These are phyloP conservation scores for Stenopsyche tienmushanensis DNA, from an alignment of 1,140 invertebrate species.

Conservation along the genomic window DNA sequence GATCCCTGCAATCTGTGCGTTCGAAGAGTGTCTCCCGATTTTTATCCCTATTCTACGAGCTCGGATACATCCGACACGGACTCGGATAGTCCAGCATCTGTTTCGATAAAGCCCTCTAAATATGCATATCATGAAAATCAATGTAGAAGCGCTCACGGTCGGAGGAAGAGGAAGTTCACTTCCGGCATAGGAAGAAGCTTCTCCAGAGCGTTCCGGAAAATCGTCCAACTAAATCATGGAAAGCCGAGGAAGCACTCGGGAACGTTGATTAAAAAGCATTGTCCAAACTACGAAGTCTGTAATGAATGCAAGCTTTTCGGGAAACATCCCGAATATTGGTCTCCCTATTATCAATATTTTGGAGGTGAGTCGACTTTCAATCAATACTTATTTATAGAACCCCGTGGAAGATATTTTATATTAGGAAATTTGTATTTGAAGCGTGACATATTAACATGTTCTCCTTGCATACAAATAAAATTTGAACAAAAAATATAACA, in stretches of 20 bases:
- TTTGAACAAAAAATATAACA: no score
- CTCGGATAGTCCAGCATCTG: constrained; percentile 1
- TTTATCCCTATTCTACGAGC: constrained; percentile 50
- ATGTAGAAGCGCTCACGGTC: background rate
- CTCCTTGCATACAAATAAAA: no score
- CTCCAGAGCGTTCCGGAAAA: constrained; percentile 35
- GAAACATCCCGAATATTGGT: constrained; percentile 21
- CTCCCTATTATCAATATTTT: constrained; percentile 20
- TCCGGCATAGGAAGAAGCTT: no score
- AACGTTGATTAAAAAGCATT: constrained; percentile 5
- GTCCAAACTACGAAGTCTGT: constrained; percentile 28
- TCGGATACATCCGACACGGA: constrained; percentile 52
- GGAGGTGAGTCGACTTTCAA: constrained; percentile 21
- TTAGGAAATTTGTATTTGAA: no score
- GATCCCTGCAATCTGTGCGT: constrained; percentile 35
- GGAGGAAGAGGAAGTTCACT: constrained; percentile 1
- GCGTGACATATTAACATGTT: no score
- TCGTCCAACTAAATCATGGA: constrained; percentile 18
- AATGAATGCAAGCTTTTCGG: constrained; percentile 29
- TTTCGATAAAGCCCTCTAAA: background rate
- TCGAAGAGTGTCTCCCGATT: constrained; percentile 45
- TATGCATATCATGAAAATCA: background rate
- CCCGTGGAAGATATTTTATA: no score
- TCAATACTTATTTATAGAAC: background rate
- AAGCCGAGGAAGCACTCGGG: constrained; percentile 30